These are phyloP conservation scores for Steinernema feltiae DNA, from an alignment of 1,140 invertebrate species.

Conservation along the genomic window DNA sequence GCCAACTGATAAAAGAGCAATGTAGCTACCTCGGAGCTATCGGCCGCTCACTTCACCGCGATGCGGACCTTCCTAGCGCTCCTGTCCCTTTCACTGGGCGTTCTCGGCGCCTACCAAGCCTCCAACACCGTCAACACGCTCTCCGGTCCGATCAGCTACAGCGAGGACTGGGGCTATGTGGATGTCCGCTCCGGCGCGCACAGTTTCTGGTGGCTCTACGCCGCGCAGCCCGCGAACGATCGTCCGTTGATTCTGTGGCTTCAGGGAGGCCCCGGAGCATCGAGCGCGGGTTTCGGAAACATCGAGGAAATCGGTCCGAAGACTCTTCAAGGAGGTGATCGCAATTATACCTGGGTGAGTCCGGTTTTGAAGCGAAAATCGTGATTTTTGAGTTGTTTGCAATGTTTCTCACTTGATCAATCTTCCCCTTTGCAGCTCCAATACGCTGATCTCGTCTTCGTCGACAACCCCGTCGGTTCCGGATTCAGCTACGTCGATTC, in stretches of 20 bases:
- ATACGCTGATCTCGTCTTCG: constrained; percentile 71
- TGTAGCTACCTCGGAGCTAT: background rate
- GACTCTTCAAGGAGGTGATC: constrained; percentile 28
- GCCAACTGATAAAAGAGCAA: background rate
- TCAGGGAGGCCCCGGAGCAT: constrained; percentile 67
- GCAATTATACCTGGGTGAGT: constrained; percentile 35
- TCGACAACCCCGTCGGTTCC: constrained; percentile 82
- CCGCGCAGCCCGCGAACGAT: constrained; percentile 62
- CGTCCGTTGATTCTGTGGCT: constrained; percentile 72
- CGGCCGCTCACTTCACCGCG: background rate
- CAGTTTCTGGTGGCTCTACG: constrained; percentile 78
- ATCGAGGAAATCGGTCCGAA: constrained; percentile 71
- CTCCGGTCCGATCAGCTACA: constrained; percentile 40
- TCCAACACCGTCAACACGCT: constrained; percentile 31
- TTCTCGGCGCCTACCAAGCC: constrained; percentile 3
- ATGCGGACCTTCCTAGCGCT: constrained; percentile 11
- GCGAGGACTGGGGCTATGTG: constrained; percentile 69
- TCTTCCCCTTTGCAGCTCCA: too few relatives aligned
- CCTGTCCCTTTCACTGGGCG: constrained; percentile 7
- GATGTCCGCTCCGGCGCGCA: constrained; percentile 68
- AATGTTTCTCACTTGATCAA: too few relatives aligned
- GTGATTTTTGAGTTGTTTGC: constrained; percentile 3
- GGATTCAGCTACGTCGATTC: constrained; percentile 76
- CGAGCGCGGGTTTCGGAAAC: constrained; percentile 72
- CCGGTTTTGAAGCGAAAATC: constrained; percentile 6